Evolutionary conservation across 2,888 invertebrate species (phyloP), one percentile per base, ranked within the genome.

Genomic region (Microctonus hyperodae): DNA sequence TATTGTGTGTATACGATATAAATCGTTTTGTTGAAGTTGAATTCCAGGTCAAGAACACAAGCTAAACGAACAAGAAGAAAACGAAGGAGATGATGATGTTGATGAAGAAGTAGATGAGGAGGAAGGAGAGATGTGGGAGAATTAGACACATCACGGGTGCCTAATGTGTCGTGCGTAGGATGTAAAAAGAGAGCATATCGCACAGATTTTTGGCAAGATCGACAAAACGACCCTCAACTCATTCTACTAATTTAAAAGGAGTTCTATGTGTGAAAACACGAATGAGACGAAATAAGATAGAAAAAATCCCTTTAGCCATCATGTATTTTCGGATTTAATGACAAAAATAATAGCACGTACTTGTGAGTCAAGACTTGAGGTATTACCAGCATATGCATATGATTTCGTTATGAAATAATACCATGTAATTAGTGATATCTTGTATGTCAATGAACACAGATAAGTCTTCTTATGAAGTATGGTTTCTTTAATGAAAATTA

Each of bases 291-390:
- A 55, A 35, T 33, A 31, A 56, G 33, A 61, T 56, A 50, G 35
- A 56, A 33, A 25, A 68, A 71, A 75, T 78, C 81, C 83, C 82
- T 82, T 81, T 72, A 70, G 64, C 74, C 74, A 62, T 68, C 66
- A 71, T 74, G 75, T 83, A 83, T 83, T 83, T 83, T 83, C 73
- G 76, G 82, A 79, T 75, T 77, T 82, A 79, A 80, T 78, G 81
- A 80, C 77, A 74, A 79, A 82, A 82, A 81, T 74, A 79, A 79
- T 81, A 76, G 75, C 73, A 71, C 69, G 71, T n/a, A n/a, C n/a
- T n/a, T n/a, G 73, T 82, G 81, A 82, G 71, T 82, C 82, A 82
- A 71, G 16, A 44, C 16, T 44, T 20, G 44, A 44, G 16, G 44
- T 71, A 75, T 67, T 51, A 59, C 55, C 57, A 63, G 28, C 67